Evolutionary conservation across 2,797 vertebrate species (phyloP), one percentile per base, ranked within the genome.

Genomic region (Syngnathus acus): DNA sequence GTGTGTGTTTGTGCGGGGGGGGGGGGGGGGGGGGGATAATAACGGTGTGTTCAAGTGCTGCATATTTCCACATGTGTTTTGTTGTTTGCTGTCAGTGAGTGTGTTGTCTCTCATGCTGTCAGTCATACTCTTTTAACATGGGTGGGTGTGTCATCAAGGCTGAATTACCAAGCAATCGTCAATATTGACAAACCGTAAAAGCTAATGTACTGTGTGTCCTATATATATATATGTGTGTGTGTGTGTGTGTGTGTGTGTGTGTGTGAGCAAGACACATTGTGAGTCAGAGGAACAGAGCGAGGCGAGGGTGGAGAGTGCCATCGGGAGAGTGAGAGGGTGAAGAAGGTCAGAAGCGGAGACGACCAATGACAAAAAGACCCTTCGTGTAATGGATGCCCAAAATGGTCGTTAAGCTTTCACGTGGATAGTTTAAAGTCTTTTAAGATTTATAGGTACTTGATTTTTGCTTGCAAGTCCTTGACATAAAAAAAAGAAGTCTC

Each of bases 71-170:
- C 65, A 68, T 70, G 67, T 68, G 66, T 70, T 1, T 19, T 64
- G 54, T 61, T 71, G 57, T 57, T 65, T 58, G 63, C 72, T 55
- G 59, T 59, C 47, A 39, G 63, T 74, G 71, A 32, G 26, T 82
- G 72, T 81, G 58, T 55, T 39, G 66, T 72, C 70, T 82, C 43
- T 71, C 68, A 69, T 63, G 65, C 80, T 71, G 78, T 81, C 78
- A 62, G 74, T 76, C 65, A 74, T 77, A 73, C 79, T 78, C 68
- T 65, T 67, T 71, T 75, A 69, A 67, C 70, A 62, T 71, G 70
- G 71, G 68, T 69, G 64, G 39, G 67, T 61, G 32, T 0, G 40
- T 66, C 71, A 67, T 53, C 53, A 59, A 68, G 72, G 65, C 67
- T 73, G 70, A 66, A 75, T 80, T 70, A 73, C 77, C 68, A 38